phyloP scores from a whole-genome alignment of 2,113 vertebrate genomes.

The Alligator sinensis region DNA sequence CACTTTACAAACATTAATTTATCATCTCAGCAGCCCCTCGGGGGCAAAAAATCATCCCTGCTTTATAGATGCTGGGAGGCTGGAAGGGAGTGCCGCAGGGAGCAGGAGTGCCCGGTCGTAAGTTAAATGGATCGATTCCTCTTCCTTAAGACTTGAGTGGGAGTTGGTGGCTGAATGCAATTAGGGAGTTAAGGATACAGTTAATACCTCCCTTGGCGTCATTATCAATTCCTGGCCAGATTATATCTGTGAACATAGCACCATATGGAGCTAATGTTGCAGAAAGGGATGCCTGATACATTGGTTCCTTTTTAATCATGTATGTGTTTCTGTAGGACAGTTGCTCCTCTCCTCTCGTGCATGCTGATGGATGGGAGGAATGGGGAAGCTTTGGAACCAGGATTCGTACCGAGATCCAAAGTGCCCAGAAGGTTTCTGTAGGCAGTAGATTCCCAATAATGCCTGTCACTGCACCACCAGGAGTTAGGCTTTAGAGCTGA shows the following conservation, averaged over 20 bases:
- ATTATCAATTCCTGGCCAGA: background rate
- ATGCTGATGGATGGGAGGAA: conserved; percentile 10
- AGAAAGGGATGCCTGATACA: background rate
- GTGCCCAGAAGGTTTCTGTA: rapidly evolving
- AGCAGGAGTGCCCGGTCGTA: background rate
- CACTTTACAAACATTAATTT: background rate
- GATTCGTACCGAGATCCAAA: rapidly evolving
- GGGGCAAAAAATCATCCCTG: background rate
- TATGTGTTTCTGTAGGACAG: background rate
- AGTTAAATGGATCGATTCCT: background rate
- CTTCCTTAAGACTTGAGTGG: background rate
- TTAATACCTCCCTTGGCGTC: background rate
- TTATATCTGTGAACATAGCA: background rate
- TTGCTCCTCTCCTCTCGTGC: background rate
- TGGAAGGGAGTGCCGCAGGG: background rate
- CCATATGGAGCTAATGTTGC: background rate
- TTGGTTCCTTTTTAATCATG: background rate
- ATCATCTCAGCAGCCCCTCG: background rate
- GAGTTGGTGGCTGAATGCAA: background rate
- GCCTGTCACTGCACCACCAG: rapidly evolving
- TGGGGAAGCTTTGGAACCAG: background rate
- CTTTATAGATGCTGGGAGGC: background rate
- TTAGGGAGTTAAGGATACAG: background rate
- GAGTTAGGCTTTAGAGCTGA: background rate
- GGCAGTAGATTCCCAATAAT: rapidly evolving